phyloP scores from a whole-genome alignment of 2,797 vertebrate species.

The Cheirogaleus major region DNA sequence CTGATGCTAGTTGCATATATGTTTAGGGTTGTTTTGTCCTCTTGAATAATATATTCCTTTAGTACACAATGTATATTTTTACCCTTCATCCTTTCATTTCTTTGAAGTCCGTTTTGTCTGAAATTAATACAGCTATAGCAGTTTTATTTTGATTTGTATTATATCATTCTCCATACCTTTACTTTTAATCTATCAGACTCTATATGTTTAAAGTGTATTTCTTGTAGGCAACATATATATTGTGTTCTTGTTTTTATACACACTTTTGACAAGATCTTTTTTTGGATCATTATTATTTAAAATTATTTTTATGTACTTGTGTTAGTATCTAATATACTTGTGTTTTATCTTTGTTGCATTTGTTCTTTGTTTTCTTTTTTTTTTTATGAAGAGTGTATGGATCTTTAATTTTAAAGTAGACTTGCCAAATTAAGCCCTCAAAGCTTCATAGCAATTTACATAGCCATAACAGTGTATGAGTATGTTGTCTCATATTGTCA shows the following conservation, averaged over 20 bases:
- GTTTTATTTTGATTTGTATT: not conserved
- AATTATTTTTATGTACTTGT: not conserved
- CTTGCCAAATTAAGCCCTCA: not conserved
- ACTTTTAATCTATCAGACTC: not conserved
- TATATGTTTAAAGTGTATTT: not conserved
- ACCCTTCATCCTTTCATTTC: not conserved
- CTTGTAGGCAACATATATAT: not conserved
- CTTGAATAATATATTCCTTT: not conserved
- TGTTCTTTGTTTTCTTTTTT: not conserved
- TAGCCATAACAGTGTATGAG: fast-evolving
- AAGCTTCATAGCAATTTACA: not conserved
- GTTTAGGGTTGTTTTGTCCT: not conserved
- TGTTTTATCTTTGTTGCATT: not conserved
- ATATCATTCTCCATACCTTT: not conserved
- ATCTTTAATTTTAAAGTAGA: not conserved
- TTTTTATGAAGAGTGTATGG: not conserved
- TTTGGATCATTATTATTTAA: not conserved
- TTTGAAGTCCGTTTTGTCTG: not conserved
- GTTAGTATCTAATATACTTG: not conserved
- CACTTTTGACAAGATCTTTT: not conserved
- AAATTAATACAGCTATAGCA: not conserved
- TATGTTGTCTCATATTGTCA: not conserved
- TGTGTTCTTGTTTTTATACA: not conserved
- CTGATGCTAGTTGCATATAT: not conserved
- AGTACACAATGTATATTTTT: not conserved